Percentiles rank a stretch among this genome's conserved stretches.
Evolutionary conservation across 1,140 invertebrate species (phyloP).

Genomic region (Leptestheria dahalacensis): DNA sequence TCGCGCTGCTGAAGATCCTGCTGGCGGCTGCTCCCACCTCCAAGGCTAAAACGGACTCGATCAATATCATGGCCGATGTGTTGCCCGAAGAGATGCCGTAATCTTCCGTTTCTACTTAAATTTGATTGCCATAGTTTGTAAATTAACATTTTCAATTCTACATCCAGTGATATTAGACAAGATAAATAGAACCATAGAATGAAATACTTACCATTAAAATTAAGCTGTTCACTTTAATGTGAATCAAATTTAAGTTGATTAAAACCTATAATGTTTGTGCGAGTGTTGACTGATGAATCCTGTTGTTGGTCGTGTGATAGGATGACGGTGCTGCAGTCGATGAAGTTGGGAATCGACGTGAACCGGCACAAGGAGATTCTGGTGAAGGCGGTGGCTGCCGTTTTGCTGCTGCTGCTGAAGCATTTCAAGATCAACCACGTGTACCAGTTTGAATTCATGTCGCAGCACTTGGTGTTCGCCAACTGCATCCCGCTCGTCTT

Average conservation of each 20-base stretch:
- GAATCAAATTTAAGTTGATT: neutral
- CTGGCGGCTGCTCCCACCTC: slow-evolving; percentile 93
- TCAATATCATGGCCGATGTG: slow-evolving; percentile 95
- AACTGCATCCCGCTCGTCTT: slow-evolving; percentile 97
- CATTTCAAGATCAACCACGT: slow-evolving; percentile 99
- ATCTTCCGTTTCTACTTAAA: too few relatives aligned
- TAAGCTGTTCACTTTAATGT: neutral
- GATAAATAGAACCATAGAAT: neutral
- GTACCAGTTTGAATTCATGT: slow-evolving; percentile 99
- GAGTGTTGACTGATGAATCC: slow-evolving; percentile 1
- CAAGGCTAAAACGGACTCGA: slow-evolving; percentile 94
- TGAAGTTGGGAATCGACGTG: slow-evolving; percentile 92
- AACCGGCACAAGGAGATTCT: slow-evolving; percentile 98
- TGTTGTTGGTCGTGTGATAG: slow-evolving; percentile 28
- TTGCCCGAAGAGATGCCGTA: slow-evolving; percentile 90
- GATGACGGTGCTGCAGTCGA: slow-evolving; percentile 89
- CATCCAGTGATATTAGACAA: too few relatives aligned
- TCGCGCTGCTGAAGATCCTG: slow-evolving; percentile 89
- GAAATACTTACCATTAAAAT: neutral
- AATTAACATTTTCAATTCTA: too few relatives aligned
- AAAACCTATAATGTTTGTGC: neutral
- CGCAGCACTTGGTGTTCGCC: slow-evolving; percentile 95
- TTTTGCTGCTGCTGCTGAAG: slow-evolving; percentile 82
- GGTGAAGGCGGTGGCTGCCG: slow-evolving; percentile 91
- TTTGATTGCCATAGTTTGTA: slow-evolving; percentile 12